Percentiles rank a stretch among this genome's conserved stretches.
These are phyloP conservation scores for Theonella swinhoei DNA, from an alignment of 37 sponge, comb jelly and placozoan genomes.

Conservation along the genomic window DNA sequence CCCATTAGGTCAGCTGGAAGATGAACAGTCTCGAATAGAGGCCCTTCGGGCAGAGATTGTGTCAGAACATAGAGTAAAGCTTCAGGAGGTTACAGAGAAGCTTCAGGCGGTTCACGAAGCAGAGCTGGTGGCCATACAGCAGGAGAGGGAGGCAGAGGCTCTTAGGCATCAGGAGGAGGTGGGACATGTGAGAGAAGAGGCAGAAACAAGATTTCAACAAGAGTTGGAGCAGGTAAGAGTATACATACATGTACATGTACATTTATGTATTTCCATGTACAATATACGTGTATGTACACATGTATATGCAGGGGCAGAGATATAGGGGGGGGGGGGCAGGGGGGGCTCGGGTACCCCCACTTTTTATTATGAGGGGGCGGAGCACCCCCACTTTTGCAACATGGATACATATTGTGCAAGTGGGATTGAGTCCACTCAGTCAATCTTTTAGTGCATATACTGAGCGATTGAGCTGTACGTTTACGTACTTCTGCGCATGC, in stretches of 20 bases:
- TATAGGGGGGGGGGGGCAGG: no score
- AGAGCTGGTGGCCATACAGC: conserved; percentile 13
- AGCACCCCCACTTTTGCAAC: no score
- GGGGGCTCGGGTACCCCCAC: no score
- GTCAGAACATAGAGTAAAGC: conserved; percentile 44
- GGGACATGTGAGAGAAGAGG: conserved; percentile 12
- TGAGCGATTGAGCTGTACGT: background rate
- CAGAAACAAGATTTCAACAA: background rate
- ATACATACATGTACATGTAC: no score
- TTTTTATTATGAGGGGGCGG: no score
- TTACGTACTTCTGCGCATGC: no score
- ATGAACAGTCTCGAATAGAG: conserved; percentile 8
- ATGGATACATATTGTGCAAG: no score
- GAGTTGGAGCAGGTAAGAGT: background rate
- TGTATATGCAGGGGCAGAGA: no score
- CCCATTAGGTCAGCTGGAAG: background rate
- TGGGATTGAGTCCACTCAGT: no score
- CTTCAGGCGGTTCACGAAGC: conserved; percentile 34
- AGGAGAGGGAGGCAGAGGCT: background rate
- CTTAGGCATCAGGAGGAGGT: background rate
- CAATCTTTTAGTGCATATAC: background rate
- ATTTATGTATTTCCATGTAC: no score
- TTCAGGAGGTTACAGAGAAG: conserved; percentile 42
- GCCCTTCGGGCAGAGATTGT: background rate
- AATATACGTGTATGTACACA: no score